Percentiles rank a stretch among this genome's conserved stretches.
Conservation (phyloP, 2,113 vertebrate genomes). For the Neolamprologus kungweensis region DNA sequence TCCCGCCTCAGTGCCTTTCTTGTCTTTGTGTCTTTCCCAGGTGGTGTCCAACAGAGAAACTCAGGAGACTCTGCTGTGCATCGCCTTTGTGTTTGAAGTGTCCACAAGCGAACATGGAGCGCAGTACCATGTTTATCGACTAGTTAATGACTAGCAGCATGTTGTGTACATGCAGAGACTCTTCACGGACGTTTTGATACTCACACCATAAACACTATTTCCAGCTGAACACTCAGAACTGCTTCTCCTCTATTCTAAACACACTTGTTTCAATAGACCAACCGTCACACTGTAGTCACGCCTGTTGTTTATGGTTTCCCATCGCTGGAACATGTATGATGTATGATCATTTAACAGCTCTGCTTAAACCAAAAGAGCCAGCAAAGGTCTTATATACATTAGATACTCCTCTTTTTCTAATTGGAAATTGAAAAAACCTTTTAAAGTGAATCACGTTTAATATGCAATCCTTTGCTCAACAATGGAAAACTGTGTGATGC, state of each 20-base stretch:
- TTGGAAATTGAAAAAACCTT: background rate
- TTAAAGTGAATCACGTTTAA: background rate
- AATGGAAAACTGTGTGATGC: background rate
- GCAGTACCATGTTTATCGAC: slow-evolving; percentile 92
- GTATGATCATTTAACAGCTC: background rate
- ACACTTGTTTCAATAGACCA: slow-evolving; percentile 34
- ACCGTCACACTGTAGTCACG: slow-evolving; percentile 50
- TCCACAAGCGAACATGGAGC: slow-evolving; percentile 92
- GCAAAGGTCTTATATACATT: background rate
- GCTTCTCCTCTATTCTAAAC: background rate
- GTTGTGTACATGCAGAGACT: slow-evolving; percentile 37
- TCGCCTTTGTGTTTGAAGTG: slow-evolving; percentile 93
- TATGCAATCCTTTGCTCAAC: background rate
- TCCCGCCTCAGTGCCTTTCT: background rate
- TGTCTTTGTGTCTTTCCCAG: slow-evolving; percentile 45
- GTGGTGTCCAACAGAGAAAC: slow-evolving; percentile 95
- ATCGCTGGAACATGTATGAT: background rate
- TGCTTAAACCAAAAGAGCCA: background rate
- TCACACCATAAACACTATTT: slow-evolving; percentile 45
- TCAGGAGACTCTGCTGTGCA: slow-evolving; percentile 93
- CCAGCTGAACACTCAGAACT: slow-evolving; percentile 16
- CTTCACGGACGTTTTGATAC: slow-evolving; percentile 3
- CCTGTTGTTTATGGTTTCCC: background rate
- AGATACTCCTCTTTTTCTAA: background rate
- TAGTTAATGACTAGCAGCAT: slow-evolving; percentile 86